Percentiles rank a stretch among this genome's conserved stretches.
Conservation (phyloP, 2,113 vertebrate species). For the Upupa epops region DNA sequence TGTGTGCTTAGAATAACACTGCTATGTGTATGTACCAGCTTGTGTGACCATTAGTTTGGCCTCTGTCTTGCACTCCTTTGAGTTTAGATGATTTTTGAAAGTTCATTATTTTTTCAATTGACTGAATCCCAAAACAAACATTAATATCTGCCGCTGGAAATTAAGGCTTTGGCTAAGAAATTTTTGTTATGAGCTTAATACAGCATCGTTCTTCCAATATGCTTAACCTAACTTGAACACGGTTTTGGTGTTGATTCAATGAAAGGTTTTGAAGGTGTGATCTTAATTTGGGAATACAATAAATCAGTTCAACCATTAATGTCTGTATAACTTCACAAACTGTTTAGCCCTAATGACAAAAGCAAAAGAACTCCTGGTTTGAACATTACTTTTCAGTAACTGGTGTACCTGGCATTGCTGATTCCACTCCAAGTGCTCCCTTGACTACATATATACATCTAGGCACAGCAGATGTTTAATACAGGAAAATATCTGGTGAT, state of each 20-base stretch:
- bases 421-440: background rate
- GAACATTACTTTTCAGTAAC: background rate
- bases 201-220: background rate
- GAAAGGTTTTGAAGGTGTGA: background rate
- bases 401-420: background rate
- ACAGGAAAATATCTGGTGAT: background rate
- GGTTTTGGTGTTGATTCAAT: background rate
- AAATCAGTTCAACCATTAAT: background rate
- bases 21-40: background rate
- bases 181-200: background rate
- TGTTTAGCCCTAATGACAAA: background rate
- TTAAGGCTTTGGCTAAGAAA: background rate
- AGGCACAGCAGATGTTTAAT: constrained; percentile 10
- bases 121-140: constrained; percentile 8
- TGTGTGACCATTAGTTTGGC: background rate
- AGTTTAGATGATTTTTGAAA: background rate
- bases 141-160: constrained; percentile 23
- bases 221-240: background rate
- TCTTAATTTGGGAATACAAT: constrained; percentile 9
- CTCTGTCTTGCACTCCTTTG: background rate
- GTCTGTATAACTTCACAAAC: background rate
- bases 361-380: constrained; percentile 24
- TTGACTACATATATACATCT: background rate
- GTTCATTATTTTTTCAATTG: background rate
- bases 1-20: background rate